These are phyloP conservation scores for Aphaenogaster floridana DNA, from an alignment of 1,140 invertebrate genomes.

Conservation along the genomic window DNA sequence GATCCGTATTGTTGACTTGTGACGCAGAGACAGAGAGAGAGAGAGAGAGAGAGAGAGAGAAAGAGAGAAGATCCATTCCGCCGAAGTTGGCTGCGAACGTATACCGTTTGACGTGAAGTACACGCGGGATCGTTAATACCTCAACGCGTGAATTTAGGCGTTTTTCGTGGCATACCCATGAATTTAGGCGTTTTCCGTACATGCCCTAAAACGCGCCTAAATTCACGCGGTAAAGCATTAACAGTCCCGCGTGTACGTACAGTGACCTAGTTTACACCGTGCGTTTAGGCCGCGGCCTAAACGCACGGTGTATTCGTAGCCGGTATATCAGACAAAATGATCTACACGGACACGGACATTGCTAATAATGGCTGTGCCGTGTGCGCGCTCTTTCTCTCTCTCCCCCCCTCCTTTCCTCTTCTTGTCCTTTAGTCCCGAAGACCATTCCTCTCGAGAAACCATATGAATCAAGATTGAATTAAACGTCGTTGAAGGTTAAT, in stretches of 20 bases:
- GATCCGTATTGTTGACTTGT: not conserved
- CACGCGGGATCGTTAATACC: not conserved
- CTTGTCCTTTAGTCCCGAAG: not conserved
- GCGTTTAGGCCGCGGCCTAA: too few species aligned
- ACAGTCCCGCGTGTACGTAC: not conserved
- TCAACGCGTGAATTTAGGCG: not conserved
- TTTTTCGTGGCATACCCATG: not conserved
- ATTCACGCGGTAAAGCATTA: not conserved
- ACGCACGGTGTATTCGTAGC: too few species aligned
- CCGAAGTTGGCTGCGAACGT: not conserved
- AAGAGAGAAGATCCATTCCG: not conserved
- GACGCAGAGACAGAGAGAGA: not conserved
- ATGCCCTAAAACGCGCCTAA: too few species aligned
- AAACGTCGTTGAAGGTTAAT: conserved; percentile 10
- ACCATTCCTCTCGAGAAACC: not conserved
- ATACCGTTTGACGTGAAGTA: too few species aligned
- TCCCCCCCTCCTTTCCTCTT: not conserved
- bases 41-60: not conserved
- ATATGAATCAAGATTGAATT: not conserved
- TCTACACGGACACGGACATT: not conserved
- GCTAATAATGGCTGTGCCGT: not conserved
- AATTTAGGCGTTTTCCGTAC: too few species aligned
- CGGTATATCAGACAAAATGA: not conserved
- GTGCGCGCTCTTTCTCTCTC: not conserved
- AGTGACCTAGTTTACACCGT: not conserved